phyloP scores from a whole-genome alignment of 2,888 invertebrate species.

The Automeris io region DNA sequence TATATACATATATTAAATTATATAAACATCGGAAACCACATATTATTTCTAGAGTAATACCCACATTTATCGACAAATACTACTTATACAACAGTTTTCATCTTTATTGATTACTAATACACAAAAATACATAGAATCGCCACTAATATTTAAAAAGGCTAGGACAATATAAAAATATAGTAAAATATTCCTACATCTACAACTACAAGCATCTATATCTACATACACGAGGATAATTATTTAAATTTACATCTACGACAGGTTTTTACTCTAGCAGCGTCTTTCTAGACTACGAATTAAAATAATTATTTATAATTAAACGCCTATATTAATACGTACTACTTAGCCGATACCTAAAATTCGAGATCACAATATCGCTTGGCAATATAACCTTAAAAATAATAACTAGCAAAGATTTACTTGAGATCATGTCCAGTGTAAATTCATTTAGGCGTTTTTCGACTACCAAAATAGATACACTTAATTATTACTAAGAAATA shows the following conservation, averaged over 20 bases:
- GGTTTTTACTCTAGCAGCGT: constrained; percentile 11
- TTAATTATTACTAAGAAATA: too few species aligned
- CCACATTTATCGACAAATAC: too few species aligned
- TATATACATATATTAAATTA: too few species aligned
- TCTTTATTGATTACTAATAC: constrained; percentile 3
- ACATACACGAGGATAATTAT: constrained; percentile 19
- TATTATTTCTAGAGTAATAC: too few species aligned
- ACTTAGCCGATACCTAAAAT: constrained; percentile 21
- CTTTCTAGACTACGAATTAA: background rate
- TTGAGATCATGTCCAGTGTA: constrained; percentile 29
- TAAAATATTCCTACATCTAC: constrained; percentile 24
- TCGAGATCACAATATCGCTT: constrained; percentile 72
- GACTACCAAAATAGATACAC: background rate
- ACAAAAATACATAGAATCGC: constrained; percentile 5
- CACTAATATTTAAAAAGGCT: constrained; percentile 2
- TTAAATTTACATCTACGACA: constrained; percentile 20
- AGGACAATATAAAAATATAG: constrained; percentile 28
- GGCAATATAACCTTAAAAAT: constrained; percentile 55
- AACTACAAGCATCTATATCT: constrained; percentile 15
- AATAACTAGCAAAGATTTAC: constrained; percentile 35
- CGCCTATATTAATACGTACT: constrained; percentile 9
- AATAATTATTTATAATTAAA: background rate
- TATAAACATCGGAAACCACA: too few species aligned
- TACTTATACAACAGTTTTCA: too few species aligned
- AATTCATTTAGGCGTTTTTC: background rate